Percentiles rank a stretch among this genome's conserved stretches.
phyloP scores from a whole-genome alignment of 2,113 vertebrate species.

The Sterna hirundo region DNA sequence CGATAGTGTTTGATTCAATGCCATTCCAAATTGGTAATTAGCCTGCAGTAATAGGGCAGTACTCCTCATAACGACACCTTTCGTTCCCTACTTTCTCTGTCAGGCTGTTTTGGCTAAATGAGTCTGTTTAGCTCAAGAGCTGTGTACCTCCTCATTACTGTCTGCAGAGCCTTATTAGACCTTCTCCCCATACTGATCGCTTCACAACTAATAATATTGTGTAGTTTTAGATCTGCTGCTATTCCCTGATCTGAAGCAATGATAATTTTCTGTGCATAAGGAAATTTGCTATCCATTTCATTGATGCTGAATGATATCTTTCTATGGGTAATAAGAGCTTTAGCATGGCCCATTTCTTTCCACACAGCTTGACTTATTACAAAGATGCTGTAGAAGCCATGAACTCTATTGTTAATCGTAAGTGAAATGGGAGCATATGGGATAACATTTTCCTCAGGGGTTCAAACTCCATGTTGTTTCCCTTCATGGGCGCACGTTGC shows the following conservation, averaged over 20 bases:
- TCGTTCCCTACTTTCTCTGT: background rate
- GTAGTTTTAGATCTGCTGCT: background rate
- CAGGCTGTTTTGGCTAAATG: background rate
- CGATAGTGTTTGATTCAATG: background rate
- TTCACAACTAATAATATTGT: background rate
- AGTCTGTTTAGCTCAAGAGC: background rate
- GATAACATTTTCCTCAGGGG: background rate
- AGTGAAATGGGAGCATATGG: background rate
- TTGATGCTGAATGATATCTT: background rate
- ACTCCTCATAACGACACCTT: background rate
- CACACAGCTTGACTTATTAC: background rate
- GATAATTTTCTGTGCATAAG: background rate
- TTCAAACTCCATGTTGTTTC: fast-evolving
- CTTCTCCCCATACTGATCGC: background rate
- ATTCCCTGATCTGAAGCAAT: background rate
- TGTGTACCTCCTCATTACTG: background rate
- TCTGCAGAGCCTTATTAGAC: background rate
- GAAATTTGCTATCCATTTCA: background rate
- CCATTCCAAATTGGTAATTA: background rate
- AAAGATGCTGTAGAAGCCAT: background rate
- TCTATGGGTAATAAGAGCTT: background rate
- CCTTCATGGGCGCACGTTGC: fast-evolving
- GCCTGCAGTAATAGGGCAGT: background rate
- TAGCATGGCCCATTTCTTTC: background rate
- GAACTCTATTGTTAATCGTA: background rate